Evolutionary conservation across 2,113 vertebrate genomes (phyloP).

Genomic region (Strigops habroptila): DNA sequence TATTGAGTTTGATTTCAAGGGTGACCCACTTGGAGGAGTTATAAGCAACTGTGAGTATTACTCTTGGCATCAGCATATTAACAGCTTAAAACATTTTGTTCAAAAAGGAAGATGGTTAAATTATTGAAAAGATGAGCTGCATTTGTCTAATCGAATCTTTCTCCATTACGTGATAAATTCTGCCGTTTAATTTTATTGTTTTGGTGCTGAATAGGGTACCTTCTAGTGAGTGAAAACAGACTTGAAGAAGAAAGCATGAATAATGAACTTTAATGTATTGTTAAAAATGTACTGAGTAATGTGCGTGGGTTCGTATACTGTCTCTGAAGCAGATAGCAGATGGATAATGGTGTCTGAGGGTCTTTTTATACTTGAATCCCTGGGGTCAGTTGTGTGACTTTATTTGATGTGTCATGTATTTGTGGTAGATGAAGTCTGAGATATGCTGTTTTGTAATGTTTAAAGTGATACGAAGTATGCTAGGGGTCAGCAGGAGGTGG

Average conservation of each 20-base stretch:
- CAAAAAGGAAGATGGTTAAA: neutral
- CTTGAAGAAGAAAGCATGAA: neutral
- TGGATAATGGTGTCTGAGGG: neutral
- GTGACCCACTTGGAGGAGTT: conserved; percentile 95
- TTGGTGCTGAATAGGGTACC: neutral
- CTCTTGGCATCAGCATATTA: neutral
- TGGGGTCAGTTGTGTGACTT: neutral
- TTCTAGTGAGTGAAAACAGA: neutral
- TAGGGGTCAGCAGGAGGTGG: neutral
- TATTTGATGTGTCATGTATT: neutral
- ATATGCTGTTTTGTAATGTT: neutral
- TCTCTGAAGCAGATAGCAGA: neutral
- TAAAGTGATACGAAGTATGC: neutral
- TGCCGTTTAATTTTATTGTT: neutral
- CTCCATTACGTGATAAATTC: neutral
- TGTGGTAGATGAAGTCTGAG: neutral
- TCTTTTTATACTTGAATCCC: neutral
- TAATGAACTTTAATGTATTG: neutral
- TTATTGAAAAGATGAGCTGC: neutral
- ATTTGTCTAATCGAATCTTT: neutral
- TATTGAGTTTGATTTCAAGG: conserved; percentile 99
- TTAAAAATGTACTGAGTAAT: neutral
- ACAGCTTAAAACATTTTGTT: neutral
- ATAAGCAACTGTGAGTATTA: conserved; percentile 98
- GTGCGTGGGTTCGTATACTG: rapidly evolving